These are phyloP conservation scores for Timandra comae DNA, from an alignment of 2,888 invertebrate genomes.

Conservation along the genomic window DNA sequence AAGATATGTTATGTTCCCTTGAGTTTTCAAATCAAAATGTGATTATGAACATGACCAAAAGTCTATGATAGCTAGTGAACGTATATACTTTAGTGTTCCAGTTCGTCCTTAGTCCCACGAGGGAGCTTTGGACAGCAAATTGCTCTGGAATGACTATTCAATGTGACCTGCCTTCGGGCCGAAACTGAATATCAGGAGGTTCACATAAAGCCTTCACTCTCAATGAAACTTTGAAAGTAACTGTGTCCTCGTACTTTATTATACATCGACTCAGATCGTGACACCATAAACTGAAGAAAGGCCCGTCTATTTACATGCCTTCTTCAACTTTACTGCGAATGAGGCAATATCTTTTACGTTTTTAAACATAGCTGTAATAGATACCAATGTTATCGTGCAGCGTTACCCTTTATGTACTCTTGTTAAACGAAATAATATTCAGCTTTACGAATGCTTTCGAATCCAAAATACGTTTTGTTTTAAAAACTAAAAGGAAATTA, in stretches of 20 bases:
- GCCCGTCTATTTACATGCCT: constrained; percentile 17
- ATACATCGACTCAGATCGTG: constrained; percentile 9
- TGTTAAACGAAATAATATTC: too few species aligned
- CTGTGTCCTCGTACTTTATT: constrained; percentile 14
- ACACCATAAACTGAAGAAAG: constrained; percentile 6
- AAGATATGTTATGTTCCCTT: too few species aligned
- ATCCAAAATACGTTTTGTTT: constrained; percentile 3
- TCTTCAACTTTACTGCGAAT: neutral
- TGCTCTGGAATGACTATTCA: constrained; percentile 48
- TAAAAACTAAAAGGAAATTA: constrained; percentile 22
- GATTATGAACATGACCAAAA: too few species aligned
- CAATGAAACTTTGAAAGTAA: constrained; percentile 22
- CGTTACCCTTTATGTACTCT: too few species aligned
- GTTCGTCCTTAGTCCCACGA: constrained; percentile 28
- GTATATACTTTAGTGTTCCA: too few species aligned
- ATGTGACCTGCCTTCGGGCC: constrained; percentile 33
- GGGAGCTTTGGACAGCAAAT: constrained; percentile 46
- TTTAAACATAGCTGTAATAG: too few species aligned
- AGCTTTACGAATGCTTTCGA: neutral
- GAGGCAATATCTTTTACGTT: neutral
- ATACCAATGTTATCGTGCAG: too few species aligned
- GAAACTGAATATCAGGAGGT: constrained; percentile 35
- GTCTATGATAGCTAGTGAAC: too few species aligned
- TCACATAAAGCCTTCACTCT: constrained; percentile 23
- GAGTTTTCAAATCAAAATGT: too few species aligned